Conservation (phyloP, 2,888 invertebrate genomes). For the Labia minor region DNA sequence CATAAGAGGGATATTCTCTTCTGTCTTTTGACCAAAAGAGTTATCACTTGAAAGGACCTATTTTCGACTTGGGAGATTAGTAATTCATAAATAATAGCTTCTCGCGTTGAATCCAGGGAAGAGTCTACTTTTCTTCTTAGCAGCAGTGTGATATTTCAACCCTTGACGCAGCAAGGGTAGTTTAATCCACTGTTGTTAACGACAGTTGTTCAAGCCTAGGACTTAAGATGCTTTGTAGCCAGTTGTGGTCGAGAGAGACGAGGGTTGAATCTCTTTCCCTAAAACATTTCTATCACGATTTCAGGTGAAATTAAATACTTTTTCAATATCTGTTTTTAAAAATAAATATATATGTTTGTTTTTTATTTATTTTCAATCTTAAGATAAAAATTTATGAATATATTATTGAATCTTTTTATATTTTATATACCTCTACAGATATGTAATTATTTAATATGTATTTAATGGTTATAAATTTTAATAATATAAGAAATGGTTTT, state of each 20-base stretch:
- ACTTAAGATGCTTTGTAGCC: background rate
- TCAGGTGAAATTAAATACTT: too few species aligned
- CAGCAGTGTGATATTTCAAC: background rate
- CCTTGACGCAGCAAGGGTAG: background rate
- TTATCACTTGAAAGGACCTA: background rate
- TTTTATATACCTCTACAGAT: too few species aligned
- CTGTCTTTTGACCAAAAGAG: background rate
- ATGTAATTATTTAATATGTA: too few species aligned
- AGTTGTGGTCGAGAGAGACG: background rate
- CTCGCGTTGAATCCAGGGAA: background rate
- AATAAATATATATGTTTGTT: too few species aligned
- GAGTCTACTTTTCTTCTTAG: background rate
- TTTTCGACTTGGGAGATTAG: conserved; percentile 3
- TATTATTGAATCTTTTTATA: too few species aligned
- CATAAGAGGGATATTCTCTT: background rate
- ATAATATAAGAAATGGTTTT: too few species aligned
- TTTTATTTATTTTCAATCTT: too few species aligned
- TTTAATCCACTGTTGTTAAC: conserved; percentile 13
- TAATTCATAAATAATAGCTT: background rate
- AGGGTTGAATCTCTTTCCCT: too few species aligned
- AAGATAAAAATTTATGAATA: too few species aligned
- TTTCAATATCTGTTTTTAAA: too few species aligned
- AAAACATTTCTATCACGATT: too few species aligned
- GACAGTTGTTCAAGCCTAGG: background rate
- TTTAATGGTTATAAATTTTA: too few species aligned